These are phyloP conservation scores for Lemur catta DNA, from an alignment of 2,797 vertebrate species.

Conservation along the genomic window DNA sequence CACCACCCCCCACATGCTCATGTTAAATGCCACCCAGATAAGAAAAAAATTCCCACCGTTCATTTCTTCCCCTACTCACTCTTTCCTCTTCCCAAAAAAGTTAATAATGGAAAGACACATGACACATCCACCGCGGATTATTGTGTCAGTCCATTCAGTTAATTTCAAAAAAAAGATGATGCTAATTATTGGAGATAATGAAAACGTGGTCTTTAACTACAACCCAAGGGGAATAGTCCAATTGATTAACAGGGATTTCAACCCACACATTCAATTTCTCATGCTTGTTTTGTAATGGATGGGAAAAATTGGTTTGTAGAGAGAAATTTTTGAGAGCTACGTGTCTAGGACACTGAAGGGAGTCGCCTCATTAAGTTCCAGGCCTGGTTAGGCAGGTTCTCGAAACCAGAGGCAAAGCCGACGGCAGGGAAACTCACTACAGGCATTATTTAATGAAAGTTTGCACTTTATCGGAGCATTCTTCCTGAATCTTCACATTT, in stretches of 20 bases:
- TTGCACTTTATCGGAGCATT: conserved; percentile 61
- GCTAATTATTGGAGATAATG: conserved; percentile 79
- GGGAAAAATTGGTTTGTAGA: conserved; percentile 74
- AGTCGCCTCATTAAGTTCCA: conserved; percentile 72
- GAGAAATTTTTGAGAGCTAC: conserved; percentile 74
- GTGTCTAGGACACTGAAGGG: conserved; percentile 72
- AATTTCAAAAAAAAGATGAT: conserved; percentile 69
- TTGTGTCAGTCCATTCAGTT: conserved; percentile 71
- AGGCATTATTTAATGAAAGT: conserved; percentile 79
- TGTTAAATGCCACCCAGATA: conserved; percentile 35
- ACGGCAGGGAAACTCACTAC: conserved; percentile 78
- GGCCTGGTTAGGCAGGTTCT: conserved; percentile 71
- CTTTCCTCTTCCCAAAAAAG: conserved; percentile 38
- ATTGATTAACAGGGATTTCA: conserved; percentile 78
- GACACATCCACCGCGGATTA: conserved; percentile 46
- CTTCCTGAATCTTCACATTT: conserved; percentile 46
- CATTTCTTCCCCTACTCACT: conserved; percentile 23
- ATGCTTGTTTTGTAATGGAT: conserved; percentile 50
- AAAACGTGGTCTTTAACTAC: conserved; percentile 68
- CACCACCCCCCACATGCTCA: background rate
- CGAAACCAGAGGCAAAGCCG: conserved; percentile 82
- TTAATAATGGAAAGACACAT: conserved; percentile 72
- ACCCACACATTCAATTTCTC: conserved; percentile 64
- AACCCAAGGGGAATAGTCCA: conserved; percentile 68
- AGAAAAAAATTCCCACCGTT: conserved; percentile 30